phyloP scores from a whole-genome alignment of 2,888 invertebrate species.

The Callimorpha dominula region DNA sequence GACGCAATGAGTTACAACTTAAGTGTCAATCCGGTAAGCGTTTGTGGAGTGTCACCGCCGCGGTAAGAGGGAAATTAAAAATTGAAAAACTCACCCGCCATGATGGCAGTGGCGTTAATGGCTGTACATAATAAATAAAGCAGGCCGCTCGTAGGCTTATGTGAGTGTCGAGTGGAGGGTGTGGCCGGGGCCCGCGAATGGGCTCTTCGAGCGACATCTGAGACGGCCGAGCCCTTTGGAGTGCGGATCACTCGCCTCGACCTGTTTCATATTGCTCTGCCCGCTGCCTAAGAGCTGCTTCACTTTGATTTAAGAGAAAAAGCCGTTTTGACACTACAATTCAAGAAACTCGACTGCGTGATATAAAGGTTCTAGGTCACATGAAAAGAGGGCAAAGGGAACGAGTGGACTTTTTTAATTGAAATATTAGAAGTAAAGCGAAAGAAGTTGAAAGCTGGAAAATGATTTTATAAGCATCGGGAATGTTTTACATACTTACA shows the following conservation, averaged over 20 bases:
- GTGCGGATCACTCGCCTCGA: constrained; percentile 79
- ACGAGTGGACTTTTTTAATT: constrained; percentile 43
- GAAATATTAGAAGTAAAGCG: constrained; percentile 31
- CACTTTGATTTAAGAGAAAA: constrained; percentile 85
- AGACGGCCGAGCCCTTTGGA: constrained; percentile 83
- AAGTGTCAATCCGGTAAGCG: constrained; percentile 78
- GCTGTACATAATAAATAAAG: constrained; percentile 87
- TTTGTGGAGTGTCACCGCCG: constrained; percentile 72
- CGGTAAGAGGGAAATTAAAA: constrained; percentile 84
- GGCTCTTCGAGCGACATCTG: constrained; percentile 85
- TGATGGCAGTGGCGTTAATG: constrained; percentile 85
- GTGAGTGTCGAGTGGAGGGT: constrained; percentile 85
- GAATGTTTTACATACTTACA: background rate
- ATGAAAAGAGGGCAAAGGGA: constrained; percentile 58
- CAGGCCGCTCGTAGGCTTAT: constrained; percentile 83
- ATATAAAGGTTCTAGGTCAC: constrained; percentile 63
- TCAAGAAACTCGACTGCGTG: constrained; percentile 59
- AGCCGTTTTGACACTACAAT: constrained; percentile 76
- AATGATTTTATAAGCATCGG: background rate
- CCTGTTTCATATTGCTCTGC: constrained; percentile 85
- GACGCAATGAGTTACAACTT: constrained; percentile 72
- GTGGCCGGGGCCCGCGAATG: constrained; percentile 84
- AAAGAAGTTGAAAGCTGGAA: background rate
- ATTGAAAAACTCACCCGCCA: constrained; percentile 85
- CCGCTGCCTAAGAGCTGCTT: constrained; percentile 80